These are phyloP conservation scores for Heterochromis multidens DNA, from an alignment of 2,113 vertebrate genomes.

Conservation along the genomic window DNA sequence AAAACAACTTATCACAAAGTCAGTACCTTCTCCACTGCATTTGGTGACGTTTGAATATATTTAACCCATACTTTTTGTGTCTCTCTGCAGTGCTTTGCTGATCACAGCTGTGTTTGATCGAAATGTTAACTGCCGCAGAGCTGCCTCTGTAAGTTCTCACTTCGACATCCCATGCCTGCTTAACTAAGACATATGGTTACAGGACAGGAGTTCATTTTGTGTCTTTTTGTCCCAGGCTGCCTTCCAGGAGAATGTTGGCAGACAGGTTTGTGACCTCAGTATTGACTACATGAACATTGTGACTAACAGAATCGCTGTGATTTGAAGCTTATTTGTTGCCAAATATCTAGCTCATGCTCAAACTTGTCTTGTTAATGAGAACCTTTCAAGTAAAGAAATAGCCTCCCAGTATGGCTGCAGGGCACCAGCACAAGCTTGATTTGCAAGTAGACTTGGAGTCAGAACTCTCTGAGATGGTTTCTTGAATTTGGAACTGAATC, in stretches of 20 bases:
- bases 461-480: background rate
- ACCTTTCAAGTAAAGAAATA: background rate
- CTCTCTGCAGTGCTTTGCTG: conserved; percentile 78
- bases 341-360: conserved; percentile 32
- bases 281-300: conserved; percentile 8
- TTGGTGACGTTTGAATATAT: background rate
- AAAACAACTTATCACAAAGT: background rate
- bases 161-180: background rate
- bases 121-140: conserved; percentile 86
- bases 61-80: background rate
- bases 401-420: background rate
- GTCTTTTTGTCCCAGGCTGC: conserved; percentile 82
- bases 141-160: conserved; percentile 83
- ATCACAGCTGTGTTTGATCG: conserved; percentile 87
- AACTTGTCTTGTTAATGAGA: conserved; percentile 37
- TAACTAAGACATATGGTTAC: background rate
- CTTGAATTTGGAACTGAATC: background rate
- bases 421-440: background rate
- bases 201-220: conserved; percentile 1
- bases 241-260: conserved; percentile 99
- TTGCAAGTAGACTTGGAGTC: background rate
- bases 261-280: conserved; percentile 85
- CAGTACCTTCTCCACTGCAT: background rate
- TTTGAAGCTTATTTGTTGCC: conserved; percentile 36
- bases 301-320: conserved; percentile 36